Conservation (phyloP, 2,888 invertebrate genomes). For the Eupithecia vulgata region DNA sequence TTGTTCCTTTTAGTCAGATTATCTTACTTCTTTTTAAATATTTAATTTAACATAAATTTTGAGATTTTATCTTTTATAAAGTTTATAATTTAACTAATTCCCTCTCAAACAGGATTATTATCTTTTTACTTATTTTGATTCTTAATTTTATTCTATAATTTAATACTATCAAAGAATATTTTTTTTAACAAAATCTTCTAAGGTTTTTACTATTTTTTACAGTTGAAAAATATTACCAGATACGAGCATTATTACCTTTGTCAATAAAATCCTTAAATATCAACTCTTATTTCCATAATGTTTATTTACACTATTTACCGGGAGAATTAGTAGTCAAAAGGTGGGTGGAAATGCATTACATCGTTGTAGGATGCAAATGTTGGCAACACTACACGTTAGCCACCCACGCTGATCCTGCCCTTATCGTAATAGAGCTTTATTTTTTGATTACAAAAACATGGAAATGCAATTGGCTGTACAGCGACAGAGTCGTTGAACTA, state of each 20-base stretch:
- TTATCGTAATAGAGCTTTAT: slow-evolving; percentile 57
- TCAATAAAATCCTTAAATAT: slow-evolving; percentile 31
- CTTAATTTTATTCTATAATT: too few species aligned
- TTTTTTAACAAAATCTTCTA: too few species aligned
- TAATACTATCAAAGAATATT: too few species aligned
- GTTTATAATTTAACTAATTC: neutral
- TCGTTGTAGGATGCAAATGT: slow-evolving; percentile 64
- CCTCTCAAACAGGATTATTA: neutral
- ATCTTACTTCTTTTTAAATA: neutral
- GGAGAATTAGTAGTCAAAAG: slow-evolving; percentile 44
- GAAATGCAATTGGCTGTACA: slow-evolving; percentile 55
- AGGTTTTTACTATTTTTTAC: neutral
- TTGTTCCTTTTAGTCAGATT: neutral
- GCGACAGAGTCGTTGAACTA: slow-evolving; percentile 52
- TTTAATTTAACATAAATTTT: neutral
- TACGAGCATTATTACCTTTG: neutral
- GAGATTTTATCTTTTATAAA: neutral
- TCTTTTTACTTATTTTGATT: neutral
- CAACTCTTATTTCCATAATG: slow-evolving; percentile 47
- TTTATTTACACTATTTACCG: slow-evolving; percentile 46
- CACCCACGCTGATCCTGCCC: slow-evolving; percentile 57
- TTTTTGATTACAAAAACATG: slow-evolving; percentile 59
- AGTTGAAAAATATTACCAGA: neutral
- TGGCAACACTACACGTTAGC: slow-evolving; percentile 51
- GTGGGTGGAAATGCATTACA: slow-evolving; percentile 63